These are phyloP conservation scores for Diprion similis DNA, from an alignment of 1,140 invertebrate species.

Conservation along the genomic window DNA sequence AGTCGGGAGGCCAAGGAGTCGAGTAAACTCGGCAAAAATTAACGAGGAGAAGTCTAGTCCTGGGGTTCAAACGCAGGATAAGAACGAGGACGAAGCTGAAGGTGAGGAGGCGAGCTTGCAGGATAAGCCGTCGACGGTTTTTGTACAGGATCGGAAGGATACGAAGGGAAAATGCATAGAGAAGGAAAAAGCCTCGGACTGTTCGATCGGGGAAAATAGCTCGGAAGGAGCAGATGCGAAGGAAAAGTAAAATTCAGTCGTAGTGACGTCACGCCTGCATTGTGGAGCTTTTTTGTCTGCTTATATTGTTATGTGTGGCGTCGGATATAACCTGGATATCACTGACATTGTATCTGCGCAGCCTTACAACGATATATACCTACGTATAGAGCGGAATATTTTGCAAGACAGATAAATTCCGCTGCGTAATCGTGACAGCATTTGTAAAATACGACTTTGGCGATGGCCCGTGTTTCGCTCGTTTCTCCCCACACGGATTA, in stretches of 20 bases:
- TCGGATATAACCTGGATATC: no score
- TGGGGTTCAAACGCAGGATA: constrained; percentile 11
- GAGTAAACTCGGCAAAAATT: neutral
- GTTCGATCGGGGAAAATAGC: constrained; percentile 17
- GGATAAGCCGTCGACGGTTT: neutral
- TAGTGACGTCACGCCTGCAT: no score
- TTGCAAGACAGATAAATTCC: no score
- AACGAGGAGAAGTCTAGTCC: constrained; percentile 2
- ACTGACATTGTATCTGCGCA: no score
- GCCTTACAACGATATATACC: no score
- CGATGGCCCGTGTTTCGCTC: no score
- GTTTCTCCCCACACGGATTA: no score
- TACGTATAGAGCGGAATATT: no score
- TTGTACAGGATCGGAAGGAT: neutral
- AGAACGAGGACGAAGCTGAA: constrained; percentile 15
- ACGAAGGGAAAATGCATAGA: neutral
- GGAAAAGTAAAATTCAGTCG: neutral
- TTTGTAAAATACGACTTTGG: no score
- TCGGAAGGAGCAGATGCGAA: constrained; percentile 19
- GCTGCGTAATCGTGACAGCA: no score
- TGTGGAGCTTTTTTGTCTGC: no score
- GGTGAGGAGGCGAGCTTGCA: neutral
- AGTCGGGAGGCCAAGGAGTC: neutral
- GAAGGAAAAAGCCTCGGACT: constrained; percentile 21
- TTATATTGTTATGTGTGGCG: no score